Conservation (phyloP, 2,888 invertebrate genomes). For the Acanthacorydalis orientalis region DNA sequence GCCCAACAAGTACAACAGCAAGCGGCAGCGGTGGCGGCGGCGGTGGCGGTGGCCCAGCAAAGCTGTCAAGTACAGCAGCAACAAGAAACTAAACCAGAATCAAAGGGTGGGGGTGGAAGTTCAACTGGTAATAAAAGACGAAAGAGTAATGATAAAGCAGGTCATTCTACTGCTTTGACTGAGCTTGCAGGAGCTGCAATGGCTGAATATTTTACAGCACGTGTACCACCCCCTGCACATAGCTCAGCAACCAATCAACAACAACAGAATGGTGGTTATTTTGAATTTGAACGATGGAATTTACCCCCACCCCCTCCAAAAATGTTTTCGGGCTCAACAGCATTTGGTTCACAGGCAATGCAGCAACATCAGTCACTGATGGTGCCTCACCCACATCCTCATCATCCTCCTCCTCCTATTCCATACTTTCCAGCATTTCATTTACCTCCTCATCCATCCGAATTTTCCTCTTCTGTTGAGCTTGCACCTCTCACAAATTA, state of each 20-base stretch:
- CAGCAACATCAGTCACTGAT: slow-evolving; percentile 47
- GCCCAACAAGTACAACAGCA: slow-evolving; percentile 19
- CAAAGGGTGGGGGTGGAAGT: slow-evolving; percentile 24
- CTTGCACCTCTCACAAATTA: slow-evolving; percentile 41
- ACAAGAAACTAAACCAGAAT: slow-evolving; percentile 16
- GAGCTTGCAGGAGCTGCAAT: slow-evolving; percentile 35
- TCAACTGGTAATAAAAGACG: slow-evolving; percentile 24
- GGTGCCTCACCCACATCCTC: slow-evolving; percentile 36
- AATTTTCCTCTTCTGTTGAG: slow-evolving; percentile 47
- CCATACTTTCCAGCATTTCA: slow-evolving; percentile 67
- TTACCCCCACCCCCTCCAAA: slow-evolving; percentile 49
- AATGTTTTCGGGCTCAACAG: slow-evolving; percentile 45
- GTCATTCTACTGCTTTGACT: slow-evolving; percentile 29
- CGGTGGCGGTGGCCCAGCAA: slow-evolving; percentile 17
- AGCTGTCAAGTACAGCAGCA: slow-evolving; percentile 12
- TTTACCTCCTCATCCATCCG: slow-evolving; percentile 45
- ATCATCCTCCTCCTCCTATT: slow-evolving; percentile 40
- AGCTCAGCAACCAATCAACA: slow-evolving; percentile 20
- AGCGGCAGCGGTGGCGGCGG: slow-evolving; percentile 16
- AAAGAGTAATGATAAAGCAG: slow-evolving; percentile 42
- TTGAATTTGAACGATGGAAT: slow-evolving; percentile 71
- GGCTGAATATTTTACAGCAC: slow-evolving; percentile 26
- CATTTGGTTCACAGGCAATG: slow-evolving; percentile 38
- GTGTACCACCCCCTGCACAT: slow-evolving; percentile 54
- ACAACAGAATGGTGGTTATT: slow-evolving; percentile 47